Evolutionary conservation across 2,888 invertebrate genomes (phyloP).

Genomic region (Athalia cordata): DNA sequence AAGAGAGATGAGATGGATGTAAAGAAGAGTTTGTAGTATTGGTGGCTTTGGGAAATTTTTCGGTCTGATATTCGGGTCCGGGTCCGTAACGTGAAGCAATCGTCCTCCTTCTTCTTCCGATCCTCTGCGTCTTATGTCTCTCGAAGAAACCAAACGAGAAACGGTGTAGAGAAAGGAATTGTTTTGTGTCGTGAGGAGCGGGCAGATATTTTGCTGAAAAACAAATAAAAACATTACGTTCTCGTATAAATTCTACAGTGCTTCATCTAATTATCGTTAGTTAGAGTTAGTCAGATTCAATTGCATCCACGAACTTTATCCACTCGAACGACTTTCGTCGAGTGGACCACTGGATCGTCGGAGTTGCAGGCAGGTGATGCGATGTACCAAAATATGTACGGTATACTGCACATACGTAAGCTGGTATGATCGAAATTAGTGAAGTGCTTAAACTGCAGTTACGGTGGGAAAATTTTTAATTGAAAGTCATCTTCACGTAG

Average conservation of each 20-base stretch:
- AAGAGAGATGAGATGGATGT: constrained; percentile 74
- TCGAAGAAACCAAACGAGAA: constrained; percentile 75
- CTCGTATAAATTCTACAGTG: no score
- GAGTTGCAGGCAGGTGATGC: neutral
- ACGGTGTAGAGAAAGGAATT: constrained; percentile 74
- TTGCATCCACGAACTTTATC: no score
- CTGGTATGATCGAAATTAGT: neutral
- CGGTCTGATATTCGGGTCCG: constrained; percentile 66
- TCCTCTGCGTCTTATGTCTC: constrained; percentile 67
- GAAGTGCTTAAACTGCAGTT: constrained; percentile 12
- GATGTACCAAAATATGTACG: neutral
- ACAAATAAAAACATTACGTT: constrained; percentile 11
- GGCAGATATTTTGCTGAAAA: constrained; percentile 65
- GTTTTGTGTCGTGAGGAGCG: constrained; percentile 65
- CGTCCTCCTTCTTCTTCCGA: constrained; percentile 67
- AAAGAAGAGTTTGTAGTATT: constrained; percentile 65
- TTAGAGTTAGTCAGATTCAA: no score
- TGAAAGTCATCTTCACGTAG: constrained; percentile 44
- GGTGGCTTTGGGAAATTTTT: constrained; percentile 68
- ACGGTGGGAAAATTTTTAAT: constrained; percentile 45
- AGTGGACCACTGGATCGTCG: no score
- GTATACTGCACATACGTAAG: neutral
- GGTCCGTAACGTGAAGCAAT: constrained; percentile 68
- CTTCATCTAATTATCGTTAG: no score
- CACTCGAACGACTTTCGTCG: no score